Base-by-base conservation (phyloP, 2,888 invertebrate genomes). In the Chironomus riparius region DNA sequence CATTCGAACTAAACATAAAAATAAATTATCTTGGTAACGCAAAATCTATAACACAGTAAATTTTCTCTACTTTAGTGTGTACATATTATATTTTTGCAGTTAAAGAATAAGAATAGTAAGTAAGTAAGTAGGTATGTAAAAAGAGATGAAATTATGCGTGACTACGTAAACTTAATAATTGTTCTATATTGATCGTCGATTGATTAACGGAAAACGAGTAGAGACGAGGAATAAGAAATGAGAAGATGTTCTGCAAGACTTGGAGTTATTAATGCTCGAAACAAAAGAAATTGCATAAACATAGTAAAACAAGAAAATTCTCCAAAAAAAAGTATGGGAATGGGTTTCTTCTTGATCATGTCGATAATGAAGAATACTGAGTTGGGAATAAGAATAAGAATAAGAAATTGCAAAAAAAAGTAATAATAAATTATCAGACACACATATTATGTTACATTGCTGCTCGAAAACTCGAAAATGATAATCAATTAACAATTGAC, bases 401-500 rank as follows among this genome's bases (percentile, higher is more conserved):
- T 7, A 38, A 38, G 38, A 38, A 38, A 38, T 38, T 38, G 38
- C 38, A 38, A 38, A 38, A 28, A 28, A 28, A 38, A n/a, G 56
- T 18, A 56, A n/a, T 56, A 15, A 56, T 56, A 56, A 56, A 56
- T 56, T n/a, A n/a, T 56, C 38, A 56, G n/a, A 56, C 56, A 56
- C 18, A 56, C 18, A 56, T 15, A 18, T 56, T 56, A 56, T 56
- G 56, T 56, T 56, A 18, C 18, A 18, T 56, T 38, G 56, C 18
- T n/a, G 15, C n/a, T n/a, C n/a, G 13, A 65, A 24, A 38, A 10
- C 38, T 48, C 13, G 65, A 70, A 70, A 70, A 70, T 70, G 70
- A 70, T 70, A 70, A 70, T 70, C 70, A 70, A 70, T 70, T 70
- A 70, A 70, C 21, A 48, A 70, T 21, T 70, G 70, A 70, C 70